Base-by-base conservation (phyloP, 2,888 invertebrate species). In the Drosophila bunnanda region DNA sequence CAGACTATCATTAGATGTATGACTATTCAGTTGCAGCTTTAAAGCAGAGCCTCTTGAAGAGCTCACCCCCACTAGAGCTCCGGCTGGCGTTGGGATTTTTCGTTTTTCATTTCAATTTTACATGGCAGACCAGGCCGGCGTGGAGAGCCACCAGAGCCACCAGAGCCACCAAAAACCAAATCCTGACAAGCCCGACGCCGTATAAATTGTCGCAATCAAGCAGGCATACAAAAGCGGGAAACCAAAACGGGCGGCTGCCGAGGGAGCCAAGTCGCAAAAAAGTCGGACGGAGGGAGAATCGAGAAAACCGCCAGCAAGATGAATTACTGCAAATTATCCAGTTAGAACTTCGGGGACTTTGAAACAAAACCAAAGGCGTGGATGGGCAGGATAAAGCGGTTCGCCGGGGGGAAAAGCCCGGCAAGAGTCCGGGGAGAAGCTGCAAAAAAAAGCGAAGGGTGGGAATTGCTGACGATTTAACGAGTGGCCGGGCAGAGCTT, bases 291-390 rank as follows among this genome's bases (percentile, higher is more conserved):
- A 12, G 44, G 39, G 48, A 65, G 57, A 57, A 57, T 53, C 25
- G 65, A 55, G 54, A 76, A 78, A 78, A 76, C 65, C 85, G 72
- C 66, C 77, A 78, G 78, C 73, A 88, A 89, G 89, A 87, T 89
- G 87, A 86, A 87, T 87, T 89, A 86, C 87, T 82, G 77, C 80
- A 88, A 87, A 87, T 87, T 88, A 89, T 83, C 80, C 87, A 87
- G 88, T 87, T 88, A 88, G 79, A 78, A 84, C 67, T 85, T 87
- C 76, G 46, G 67, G 48, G 62, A 76, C 75, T 77, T 76, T 76
- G 54, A 75, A 79, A 75, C 68, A 70, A 59, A 71, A 68, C 48
- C 50, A 59, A 67, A 71, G 58, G 55, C 64, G 25, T 36, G 32
- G 28, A 34, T 30, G 38, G 50, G 25, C 32, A 34, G 56, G 39